Evolutionary conservation across 1,140 invertebrate genomes (phyloP), one percentile per base, ranked within the genome.

Genomic region (Gonatopus flavifemur): DNA sequence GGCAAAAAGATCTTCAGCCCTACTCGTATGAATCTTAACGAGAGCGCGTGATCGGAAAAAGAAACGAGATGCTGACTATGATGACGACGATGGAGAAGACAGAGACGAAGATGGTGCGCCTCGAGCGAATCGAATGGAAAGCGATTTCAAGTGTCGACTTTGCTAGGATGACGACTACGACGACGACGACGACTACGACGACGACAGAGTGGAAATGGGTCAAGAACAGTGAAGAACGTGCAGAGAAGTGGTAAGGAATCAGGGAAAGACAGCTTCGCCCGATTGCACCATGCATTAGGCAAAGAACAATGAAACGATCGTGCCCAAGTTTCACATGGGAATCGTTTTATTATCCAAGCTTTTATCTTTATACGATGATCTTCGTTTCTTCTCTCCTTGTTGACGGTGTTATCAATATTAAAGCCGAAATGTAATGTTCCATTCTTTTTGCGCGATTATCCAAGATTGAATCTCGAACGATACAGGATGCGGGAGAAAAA

Each of bases 381-480:
- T 20, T n/a, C 37, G 37, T 52, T 46, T 47, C 42, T 52, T 40
- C 41, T 24, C 39, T 33, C 53, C 47, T 49, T 28, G 32, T 58
- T 24, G 46, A 60, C 46, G 52, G 57, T 49, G 57, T 64, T 66
- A 66, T 60, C 66, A 59, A 57, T 57, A 62, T 45, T 55, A 59
- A 45, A 66, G 48, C 46, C 46, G 32, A 52, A 59, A 54, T 44
- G 64, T 61, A 68, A 65, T 65, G 49, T 63, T 35, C 18, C 19
- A 37, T 25, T 19, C 32, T 43, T 28, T 40, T 10, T 13, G 3
- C n/a, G 22, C 25, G 41, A n/a, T 33, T 12, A 44, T 30, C 12
- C 15, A 1, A 15, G 24, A 22, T 28, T 48, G 21, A 39, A 36
- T 19, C 22, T n/a, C 32, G 24, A 28, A 50, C 48, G 35, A n/a